Base-by-base conservation (phyloP, 2,113 vertebrate species). In the Caracal caracal region DNA sequence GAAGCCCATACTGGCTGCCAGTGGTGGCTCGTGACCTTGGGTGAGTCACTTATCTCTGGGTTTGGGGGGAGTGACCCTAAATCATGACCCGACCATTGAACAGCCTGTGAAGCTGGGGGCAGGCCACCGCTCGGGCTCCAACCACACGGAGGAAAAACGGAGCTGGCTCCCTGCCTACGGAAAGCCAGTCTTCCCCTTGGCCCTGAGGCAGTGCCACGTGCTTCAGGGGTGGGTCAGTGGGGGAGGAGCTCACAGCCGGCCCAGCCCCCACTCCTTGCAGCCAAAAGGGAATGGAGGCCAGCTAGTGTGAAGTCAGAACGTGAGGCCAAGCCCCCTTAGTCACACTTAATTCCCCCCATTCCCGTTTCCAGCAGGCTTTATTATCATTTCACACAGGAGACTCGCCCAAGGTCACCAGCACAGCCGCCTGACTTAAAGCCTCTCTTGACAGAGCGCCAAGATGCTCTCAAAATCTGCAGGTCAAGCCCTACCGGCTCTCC, bases 331-430 rank as follows among this genome's bases (percentile, higher is more conserved):
- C 76, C 82, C 75, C 66, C 28, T 81, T 78, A 89, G 81, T 86
- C 53, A 5, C 80, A 56, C 59, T 75, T 93, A 90, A 95, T 91
- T 91, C 86, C 83, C 51, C 53, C 53, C 66, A 26, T 63, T 82
- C 30, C 92, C 30, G 56, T 83, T 59, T 73, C 35, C 75, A 13
- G 76, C 84, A 22, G 5, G 59, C 76, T 20, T 28, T 16, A 35
- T 28, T 33, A 53, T 51, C 95, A 10, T n/a, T 80, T 93, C 53
- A 71, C 70, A 8, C 12, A 7, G 51, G 53, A 59, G 56, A 61
- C 47, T 61, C 5, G 24, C 78, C 92, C 93, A 96, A 96, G 95
- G 97, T 97, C 97, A 88, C 86, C 10, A 35, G 90, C 80, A 30
- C 20, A 1, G 10, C 3, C 1, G 30, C 82, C 51, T 1, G 53